Evolutionary conservation across 2,888 invertebrate species (phyloP).

Genomic region (Rhopalosiphum nymphaeae): DNA sequence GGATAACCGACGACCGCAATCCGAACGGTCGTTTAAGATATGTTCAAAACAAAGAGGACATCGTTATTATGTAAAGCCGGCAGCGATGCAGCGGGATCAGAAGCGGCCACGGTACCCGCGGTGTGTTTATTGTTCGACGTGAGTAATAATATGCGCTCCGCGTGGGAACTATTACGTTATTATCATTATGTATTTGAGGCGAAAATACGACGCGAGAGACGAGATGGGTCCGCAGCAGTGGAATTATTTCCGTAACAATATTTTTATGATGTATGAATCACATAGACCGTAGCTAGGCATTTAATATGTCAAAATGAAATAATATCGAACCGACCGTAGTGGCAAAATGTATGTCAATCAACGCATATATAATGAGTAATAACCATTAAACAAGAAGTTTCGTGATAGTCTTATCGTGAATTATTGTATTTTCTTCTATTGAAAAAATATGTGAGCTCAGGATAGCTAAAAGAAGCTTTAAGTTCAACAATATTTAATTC

Average conservation of each 20-base stretch:
- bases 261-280: not conserved
- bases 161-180: not conserved
- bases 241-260: not conserved
- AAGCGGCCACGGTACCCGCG: no score
- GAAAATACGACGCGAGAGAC: not conserved
- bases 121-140: not conserved
- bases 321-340: not conserved
- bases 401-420: not conserved
- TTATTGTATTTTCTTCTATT: not conserved
- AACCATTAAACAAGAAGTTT: not conserved
- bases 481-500: no score
- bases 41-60: conserved; percentile 29
- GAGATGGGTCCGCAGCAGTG: not conserved
- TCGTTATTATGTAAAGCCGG: conserved; percentile 19
- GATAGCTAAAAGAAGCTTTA: no score
- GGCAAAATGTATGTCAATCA: not conserved
- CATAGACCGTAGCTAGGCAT: no score
- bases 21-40: not conserved
- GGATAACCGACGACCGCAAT: not conserved
- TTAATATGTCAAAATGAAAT: not conserved
- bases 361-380: not conserved
- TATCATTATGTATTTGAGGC: not conserved
- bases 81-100: not conserved
- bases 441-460: not conserved
- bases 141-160: not conserved